Percentiles rank a stretch among this genome's conserved stretches.
Conservation (phyloP, 2,888 invertebrate species). For the Platycnemis pennipes region DNA sequence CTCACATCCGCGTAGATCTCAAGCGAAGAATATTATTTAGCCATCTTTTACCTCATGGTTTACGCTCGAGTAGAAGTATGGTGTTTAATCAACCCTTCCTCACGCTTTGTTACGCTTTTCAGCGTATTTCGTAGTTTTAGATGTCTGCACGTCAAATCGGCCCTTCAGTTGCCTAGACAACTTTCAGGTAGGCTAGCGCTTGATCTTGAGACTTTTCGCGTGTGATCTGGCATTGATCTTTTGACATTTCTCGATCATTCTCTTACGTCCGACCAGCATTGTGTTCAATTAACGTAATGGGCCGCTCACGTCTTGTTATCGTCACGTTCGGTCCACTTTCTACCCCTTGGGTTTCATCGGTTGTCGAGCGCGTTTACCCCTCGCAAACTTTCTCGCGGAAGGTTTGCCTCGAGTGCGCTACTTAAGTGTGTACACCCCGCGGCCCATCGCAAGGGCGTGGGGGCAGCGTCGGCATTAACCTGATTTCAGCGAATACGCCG, state of each 20-base stretch:
- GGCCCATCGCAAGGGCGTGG: background rate
- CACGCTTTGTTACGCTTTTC: no score
- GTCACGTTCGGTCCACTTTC: background rate
- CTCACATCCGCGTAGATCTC: no score
- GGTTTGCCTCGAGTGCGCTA: background rate
- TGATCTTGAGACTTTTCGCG: background rate
- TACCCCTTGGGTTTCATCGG: background rate
- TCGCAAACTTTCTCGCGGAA: background rate
- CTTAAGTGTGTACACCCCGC: background rate
- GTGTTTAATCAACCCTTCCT: no score
- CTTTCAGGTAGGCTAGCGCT: no score
- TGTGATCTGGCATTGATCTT: background rate
- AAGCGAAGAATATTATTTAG: no score
- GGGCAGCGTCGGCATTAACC: background rate
- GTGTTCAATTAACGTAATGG: background rate
- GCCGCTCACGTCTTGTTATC: background rate
- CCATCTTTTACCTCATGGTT: no score
- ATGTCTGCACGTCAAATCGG: no score
- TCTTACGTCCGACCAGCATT: background rate
- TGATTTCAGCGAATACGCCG: background rate
- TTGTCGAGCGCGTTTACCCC: background rate
- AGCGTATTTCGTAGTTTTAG: no score
- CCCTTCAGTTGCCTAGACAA: background rate
- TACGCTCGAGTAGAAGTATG: no score
- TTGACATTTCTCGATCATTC: background rate